phyloP scores from a whole-genome alignment of 1,140 invertebrate genomes.

The Chrysomallon squamiferum region DNA sequence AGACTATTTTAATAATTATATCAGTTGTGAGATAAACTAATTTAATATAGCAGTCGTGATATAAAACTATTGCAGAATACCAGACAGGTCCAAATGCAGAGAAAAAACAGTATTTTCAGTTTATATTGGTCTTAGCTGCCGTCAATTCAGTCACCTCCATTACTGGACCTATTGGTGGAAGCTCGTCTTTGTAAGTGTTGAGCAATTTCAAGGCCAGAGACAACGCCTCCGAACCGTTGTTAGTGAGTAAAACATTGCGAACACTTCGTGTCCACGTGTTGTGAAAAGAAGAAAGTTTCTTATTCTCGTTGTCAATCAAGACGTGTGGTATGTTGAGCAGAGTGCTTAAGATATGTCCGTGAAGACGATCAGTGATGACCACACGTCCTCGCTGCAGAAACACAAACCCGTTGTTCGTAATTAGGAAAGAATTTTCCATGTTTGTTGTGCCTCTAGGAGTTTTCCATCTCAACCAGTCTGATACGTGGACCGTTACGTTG shows the following conservation, averaged over 20 bases:
- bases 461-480: constrained; percentile 13
- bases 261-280: constrained; percentile 32
- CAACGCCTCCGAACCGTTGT: constrained; percentile 7
- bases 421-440: constrained; percentile 15
- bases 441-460: background rate
- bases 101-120: too few relatives aligned
- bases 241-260: constrained; percentile 9
- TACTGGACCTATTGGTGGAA: constrained; percentile 10
- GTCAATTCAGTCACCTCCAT: constrained; percentile 7
- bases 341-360: constrained; percentile 33
- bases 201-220: constrained; percentile 11
- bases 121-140: too few relatives aligned
- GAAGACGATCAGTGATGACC: constrained; percentile 35
- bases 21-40: too few relatives aligned
- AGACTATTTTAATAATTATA: too few relatives aligned
- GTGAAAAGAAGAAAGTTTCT: constrained; percentile 28
- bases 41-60: too few relatives aligned
- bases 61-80: too few relatives aligned
- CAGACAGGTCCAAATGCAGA: too few relatives aligned
- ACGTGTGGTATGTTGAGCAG: constrained; percentile 36
- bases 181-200: constrained; percentile 1
- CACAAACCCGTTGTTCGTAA: constrained; percentile 14
- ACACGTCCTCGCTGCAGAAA: constrained; percentile 27
- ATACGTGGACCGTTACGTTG: constrained; percentile 2
- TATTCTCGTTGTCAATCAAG: constrained; percentile 25